Base-by-base conservation (phyloP, 2,888 invertebrate species). In the Philonicus albiceps region DNA sequence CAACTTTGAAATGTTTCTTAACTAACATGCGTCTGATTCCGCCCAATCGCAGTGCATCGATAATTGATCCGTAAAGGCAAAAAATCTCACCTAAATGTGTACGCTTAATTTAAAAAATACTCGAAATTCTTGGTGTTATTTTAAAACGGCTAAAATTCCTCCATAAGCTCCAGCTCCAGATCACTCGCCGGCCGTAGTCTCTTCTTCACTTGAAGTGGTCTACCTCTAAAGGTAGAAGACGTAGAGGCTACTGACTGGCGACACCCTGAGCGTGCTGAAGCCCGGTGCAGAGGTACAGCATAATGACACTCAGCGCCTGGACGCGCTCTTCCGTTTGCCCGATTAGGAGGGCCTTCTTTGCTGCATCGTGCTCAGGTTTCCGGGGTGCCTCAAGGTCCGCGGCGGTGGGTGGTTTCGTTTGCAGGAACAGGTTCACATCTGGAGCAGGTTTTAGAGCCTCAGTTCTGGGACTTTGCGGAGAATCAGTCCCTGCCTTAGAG, bases 281-380 rank as follows among this genome's bases (percentile, higher is more conserved):
- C 3, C 98, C 98, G 3, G 98, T 96, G 93, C 98, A 99, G 92
- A 98, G 97, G 92, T 98, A 98, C 89, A 99, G 93, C 96, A 98
- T 96, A 88, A 98, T 94, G 85, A 98, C 96, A 81, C 98, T 97
- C 88, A 99, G 93, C 0, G 98, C 97, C 92, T 97, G 97, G 7
- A 98, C 96, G 90, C 97, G 96, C 88, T 96, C 95, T 91, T 98
- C 98, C 73, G 96, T 95, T 90, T 96, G 95, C 89, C 91, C 93
- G 90, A 92, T 92, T 89, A 93, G 90, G 89, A 93, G 93, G 1
- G 93, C 93, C 84, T 87, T 88, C 13, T 88, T 87, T 5, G 89
- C 88, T 30, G 87, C 30, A 5, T 89, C 88, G 40, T 88, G 88
- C 55, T 89, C 89, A 19, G 64, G 31, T 30, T 83, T 76, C 43